Evolutionary conservation across 2,113 vertebrate genomes (phyloP).

Genomic region (Lepus europaeus): DNA sequence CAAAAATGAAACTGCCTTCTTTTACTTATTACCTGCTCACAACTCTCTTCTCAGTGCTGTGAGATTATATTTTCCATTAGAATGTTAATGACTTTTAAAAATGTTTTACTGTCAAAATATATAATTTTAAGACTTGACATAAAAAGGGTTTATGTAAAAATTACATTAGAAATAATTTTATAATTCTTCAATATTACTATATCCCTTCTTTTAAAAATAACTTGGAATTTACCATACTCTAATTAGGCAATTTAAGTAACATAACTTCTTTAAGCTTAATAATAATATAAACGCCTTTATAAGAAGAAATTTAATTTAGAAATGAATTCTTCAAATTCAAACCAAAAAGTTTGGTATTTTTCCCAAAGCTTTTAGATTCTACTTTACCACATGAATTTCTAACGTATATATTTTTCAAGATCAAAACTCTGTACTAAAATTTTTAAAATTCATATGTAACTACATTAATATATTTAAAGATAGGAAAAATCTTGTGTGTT

Average conservation of each 20-base stretch:
- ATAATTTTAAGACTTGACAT: constrained; percentile 78
- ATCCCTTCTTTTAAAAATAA: constrained; percentile 84
- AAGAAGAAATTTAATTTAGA: constrained; percentile 81
- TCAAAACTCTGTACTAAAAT: constrained; percentile 50
- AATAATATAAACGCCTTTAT: constrained; percentile 83
- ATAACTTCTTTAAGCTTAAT: constrained; percentile 82
- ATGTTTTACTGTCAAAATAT: constrained; percentile 79
- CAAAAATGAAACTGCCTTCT: constrained; percentile 77
- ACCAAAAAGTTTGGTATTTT: constrained; percentile 76
- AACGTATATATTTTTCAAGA: constrained; percentile 69
- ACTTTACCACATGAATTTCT: constrained; percentile 71
- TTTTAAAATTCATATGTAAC: constrained; percentile 30
- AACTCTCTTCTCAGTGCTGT: constrained; percentile 73
- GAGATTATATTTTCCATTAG: constrained; percentile 74
- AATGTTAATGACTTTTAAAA: constrained; percentile 63
- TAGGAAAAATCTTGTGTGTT: constrained; percentile 71
- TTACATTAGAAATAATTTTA: constrained; percentile 84
- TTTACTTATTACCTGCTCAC: constrained; percentile 74
- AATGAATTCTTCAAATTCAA: constrained; percentile 84
- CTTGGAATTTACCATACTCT: constrained; percentile 83
- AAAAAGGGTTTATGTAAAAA: constrained; percentile 80
- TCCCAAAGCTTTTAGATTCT: constrained; percentile 78
- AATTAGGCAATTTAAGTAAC: constrained; percentile 85
- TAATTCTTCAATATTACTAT: constrained; percentile 82
- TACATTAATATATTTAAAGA: constrained; percentile 78